A percentile compares a stretch with the other conserved stretches of the same genome.
phyloP scores from a whole-genome alignment of 1,140 invertebrate genomes.

The Bombus ignitus region DNA sequence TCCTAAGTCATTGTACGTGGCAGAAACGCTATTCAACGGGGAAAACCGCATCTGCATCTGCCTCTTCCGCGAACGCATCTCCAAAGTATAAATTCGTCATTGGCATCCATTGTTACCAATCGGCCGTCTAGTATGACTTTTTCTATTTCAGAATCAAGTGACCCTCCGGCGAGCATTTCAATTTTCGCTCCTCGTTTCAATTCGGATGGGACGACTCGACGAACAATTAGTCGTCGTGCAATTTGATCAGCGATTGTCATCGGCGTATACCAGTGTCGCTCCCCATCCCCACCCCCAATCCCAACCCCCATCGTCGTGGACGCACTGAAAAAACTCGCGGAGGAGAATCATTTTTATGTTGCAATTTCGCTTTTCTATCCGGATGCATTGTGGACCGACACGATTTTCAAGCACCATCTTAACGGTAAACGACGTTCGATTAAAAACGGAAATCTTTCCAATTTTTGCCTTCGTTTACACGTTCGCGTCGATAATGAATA shows the following conservation, averaged over 20 bases:
- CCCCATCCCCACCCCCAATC: slow-evolving; percentile 20
- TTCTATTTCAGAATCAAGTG: slow-evolving; percentile 64
- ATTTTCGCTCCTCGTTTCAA: slow-evolving; percentile 74
- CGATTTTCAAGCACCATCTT: not conserved
- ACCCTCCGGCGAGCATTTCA: slow-evolving; percentile 73
- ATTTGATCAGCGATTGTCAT: slow-evolving; percentile 80
- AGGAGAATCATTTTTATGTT: slow-evolving; percentile 64
- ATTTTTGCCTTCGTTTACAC: not conserved
- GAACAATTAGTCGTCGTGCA: slow-evolving; percentile 77
- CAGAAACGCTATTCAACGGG: not conserved
- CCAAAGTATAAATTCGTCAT: slow-evolving; percentile 50
- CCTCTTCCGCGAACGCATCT: slow-evolving; percentile 16
- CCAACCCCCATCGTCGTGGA: slow-evolving; percentile 11
- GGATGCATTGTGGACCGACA: not conserved
- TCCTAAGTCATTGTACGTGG: not conserved
- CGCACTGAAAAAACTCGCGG: slow-evolving; percentile 56
- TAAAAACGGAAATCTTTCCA: not conserved
- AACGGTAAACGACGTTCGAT: slow-evolving; percentile 8
- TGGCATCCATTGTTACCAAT: slow-evolving; percentile 54
- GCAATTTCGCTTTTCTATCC: slow-evolving; percentile 46
- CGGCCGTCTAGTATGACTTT: slow-evolving; percentile 61
- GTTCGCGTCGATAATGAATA: not conserved
- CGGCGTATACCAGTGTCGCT: slow-evolving; percentile 65
- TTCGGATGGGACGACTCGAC: slow-evolving; percentile 73
- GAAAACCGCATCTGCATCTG: slow-evolving; percentile 14